phyloP scores from a whole-genome alignment of 2,888 invertebrate species.

The Portevinia maculata region DNA sequence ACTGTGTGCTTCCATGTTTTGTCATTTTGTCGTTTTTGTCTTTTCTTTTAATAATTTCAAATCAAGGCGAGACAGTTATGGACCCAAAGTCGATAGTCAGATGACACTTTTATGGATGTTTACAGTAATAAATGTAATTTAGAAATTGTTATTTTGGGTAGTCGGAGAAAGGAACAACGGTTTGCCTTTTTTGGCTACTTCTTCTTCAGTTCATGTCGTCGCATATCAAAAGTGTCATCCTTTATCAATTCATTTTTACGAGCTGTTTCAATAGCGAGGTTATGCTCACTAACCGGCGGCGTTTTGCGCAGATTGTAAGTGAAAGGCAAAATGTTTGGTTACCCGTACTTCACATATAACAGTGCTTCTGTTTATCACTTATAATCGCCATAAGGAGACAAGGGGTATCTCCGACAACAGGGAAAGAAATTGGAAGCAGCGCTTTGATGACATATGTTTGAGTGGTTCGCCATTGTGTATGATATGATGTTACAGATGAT shows the following conservation, averaged over 20 bases:
- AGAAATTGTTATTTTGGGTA: conserved; percentile 69
- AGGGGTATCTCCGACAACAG: conserved; percentile 8
- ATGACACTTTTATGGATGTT: conserved; percentile 80
- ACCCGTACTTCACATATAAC: conserved; percentile 20
- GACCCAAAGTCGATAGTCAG: conserved; percentile 71
- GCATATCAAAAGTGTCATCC: conserved; percentile 73
- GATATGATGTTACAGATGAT: conserved; percentile 53
- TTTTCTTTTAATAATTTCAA: conserved; percentile 70
- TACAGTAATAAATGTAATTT: conserved; percentile 81
- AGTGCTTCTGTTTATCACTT: conserved; percentile 62
- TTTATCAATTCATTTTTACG: conserved; percentile 72
- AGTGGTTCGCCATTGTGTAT: conserved; percentile 59
- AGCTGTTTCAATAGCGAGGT: conserved; percentile 59
- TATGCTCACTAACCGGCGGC: conserved; percentile 1
- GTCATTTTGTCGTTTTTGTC: conserved; percentile 17
- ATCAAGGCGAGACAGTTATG: conserved; percentile 73
- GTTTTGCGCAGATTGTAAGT: conserved; percentile 43
- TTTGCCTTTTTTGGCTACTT: conserved; percentile 57
- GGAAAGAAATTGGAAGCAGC: conserved; percentile 25
- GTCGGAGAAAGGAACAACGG: conserved; percentile 23
- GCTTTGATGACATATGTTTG: conserved; percentile 66
- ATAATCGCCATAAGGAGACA: conserved; percentile 64
- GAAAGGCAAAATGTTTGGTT: conserved; percentile 61
- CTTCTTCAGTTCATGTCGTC: conserved; percentile 44
- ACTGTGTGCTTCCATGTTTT: conserved; percentile 56